Base-by-base conservation (phyloP, 2,888 invertebrate species). In the Aricia artaxerxes region DNA sequence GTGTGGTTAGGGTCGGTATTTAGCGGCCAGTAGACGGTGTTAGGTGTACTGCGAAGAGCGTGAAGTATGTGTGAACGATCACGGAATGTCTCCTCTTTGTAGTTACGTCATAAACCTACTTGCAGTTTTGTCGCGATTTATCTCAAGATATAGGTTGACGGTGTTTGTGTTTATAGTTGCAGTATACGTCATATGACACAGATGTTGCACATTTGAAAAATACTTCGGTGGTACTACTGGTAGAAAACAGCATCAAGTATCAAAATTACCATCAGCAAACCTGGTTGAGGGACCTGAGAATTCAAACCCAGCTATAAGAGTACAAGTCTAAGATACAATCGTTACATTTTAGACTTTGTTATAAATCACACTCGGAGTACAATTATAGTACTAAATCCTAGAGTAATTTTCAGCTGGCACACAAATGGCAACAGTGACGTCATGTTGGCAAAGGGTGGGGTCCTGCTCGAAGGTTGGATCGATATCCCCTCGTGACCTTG, bases 401-500 rank as follows among this genome's bases (percentile, higher is more conserved):
- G 5, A 38, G 11, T 35, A 38, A 69, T 69, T 69, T 69, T 69
- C 69, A 35, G 69, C 35, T 38, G 49, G 7, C 75, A 75, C 49
- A 49, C 75, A 53, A 53, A 49, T 49, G n/a, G 49, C 49, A 13
- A 24, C 16, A 49, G 80, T 53, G 80, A 81, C 82, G 82, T 81
- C 81, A 79, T 72, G 80, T 78, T 69, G 82, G 80, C 81, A 80
- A 44, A 80, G 81, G 81, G 82, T 80, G 82, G 81, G 84, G 84
- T 84, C 85, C 84, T 84, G 57, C 77, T 78, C 81, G 84, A 85
- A 85, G 85, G 85, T 82, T 83, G 83, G 78, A 84, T 86, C 85
- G 85, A 86, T 86, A 82, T 80, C 80, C 82, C 81, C 82, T 82
- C 79, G 82, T 81, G 82, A 80, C 78, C 82, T 79, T 80, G 80